Conservation (phyloP, 23 tunicate genomes). For the Ciona savignyi region DNA sequence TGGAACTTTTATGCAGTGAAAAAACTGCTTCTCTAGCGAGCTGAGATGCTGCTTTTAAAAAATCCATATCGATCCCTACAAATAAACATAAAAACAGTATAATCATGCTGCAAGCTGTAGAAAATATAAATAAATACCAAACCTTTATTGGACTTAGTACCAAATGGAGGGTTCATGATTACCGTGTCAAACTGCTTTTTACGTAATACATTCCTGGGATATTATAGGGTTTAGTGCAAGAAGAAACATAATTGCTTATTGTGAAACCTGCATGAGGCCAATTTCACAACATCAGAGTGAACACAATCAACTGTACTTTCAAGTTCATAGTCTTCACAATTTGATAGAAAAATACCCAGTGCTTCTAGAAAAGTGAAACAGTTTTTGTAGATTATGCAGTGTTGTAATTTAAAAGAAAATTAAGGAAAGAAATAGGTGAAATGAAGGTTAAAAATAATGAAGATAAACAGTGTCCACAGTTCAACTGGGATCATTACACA, state of each 20-base stretch:
- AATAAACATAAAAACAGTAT: too few species aligned
- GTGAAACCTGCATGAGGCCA: not conserved
- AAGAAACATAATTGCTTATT: too few species aligned
- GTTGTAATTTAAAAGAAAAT: too few species aligned
- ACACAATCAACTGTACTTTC: constrained; percentile 27
- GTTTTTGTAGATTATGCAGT: too few species aligned
- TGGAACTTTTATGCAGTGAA: constrained; percentile 75
- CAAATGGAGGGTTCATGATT: constrained; percentile 82
- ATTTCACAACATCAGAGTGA: constrained; percentile 23
- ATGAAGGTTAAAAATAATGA: too few species aligned
- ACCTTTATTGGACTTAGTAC: constrained; percentile 31
- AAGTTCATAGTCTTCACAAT: constrained; percentile 22
- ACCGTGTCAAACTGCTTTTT: constrained; percentile 51
- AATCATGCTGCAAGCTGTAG: too few species aligned
- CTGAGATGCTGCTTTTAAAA: constrained; percentile 23
- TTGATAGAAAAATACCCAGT: constrained; percentile 33
- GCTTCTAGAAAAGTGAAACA: constrained; percentile 64
- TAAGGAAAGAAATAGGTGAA: too few species aligned
- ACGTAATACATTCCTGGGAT: not conserved
- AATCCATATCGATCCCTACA: not conserved
- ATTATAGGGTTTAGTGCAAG: too few species aligned
- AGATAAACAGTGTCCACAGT: too few species aligned
- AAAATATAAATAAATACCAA: too few species aligned
- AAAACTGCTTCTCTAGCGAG: constrained; percentile 51
- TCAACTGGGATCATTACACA: too few species aligned